Evolutionary conservation across 2,888 invertebrate species (phyloP), one percentile per base, ranked within the genome.

Genomic region (Limenitis camilla): DNA sequence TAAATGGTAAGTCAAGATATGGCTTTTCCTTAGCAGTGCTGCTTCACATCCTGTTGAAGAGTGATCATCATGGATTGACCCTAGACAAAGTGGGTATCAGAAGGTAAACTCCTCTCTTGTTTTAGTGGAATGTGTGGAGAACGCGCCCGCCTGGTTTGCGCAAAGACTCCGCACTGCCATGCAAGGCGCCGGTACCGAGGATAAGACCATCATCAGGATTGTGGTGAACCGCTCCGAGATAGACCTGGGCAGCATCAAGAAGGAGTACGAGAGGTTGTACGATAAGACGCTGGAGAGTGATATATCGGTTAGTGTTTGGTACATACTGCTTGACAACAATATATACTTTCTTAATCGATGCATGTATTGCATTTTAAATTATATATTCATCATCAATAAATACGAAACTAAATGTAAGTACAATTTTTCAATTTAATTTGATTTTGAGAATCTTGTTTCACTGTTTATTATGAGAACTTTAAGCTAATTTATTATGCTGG

Each of bases 101-200:
- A 29, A 45, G 45, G 41, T 33, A 49, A 41, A 19, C 39, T 8
- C 2, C 39, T 40, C 36, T 35, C 39, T 46, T 48, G 42, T 82
- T 89, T 1, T 80, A 93, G 93, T 93, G 65, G 92, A 92, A 74
- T 92, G 92, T 67, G 92, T 92, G 35, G 91, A 92, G 72, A 91
- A 88, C 63, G 88, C 91, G 5, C 78, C 91, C 2, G 90, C 90
- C 2, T 94, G 90, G 84, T 94, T 93, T 79, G 93, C 94, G 48
- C 88, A 87, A 56, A 84, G 91, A 0, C 77, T 94, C 9, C 90
- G 92, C 55, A 75, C 81, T 47, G 90, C 92, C 4, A 90, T 93
- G 90, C 84, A 90, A 62, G 94, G 94, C 7, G 81, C 89, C 4
- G 94, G 94, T 9, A 94, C 94, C 0, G 91, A 92, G 56, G 94